A percentile compares a stretch with the other conserved stretches of the same genome.
Conservation (phyloP, 2,797 vertebrate genomes). For the Labroides dimidiatus region DNA sequence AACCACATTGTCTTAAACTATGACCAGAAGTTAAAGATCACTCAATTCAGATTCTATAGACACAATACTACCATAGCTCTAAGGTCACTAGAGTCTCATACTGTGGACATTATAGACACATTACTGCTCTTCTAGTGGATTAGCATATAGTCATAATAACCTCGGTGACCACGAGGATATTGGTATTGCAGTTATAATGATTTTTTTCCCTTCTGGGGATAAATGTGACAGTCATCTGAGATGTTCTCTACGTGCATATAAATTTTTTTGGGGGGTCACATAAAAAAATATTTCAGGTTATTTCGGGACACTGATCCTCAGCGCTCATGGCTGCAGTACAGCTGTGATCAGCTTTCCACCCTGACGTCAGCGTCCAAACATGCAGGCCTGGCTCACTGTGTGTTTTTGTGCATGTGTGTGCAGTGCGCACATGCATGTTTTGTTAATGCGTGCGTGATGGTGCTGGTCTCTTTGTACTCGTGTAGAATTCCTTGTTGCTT, state of each 20-base stretch:
- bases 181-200: background rate
- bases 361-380: constrained; percentile 73
- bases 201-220: constrained; percentile 5
- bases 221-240: constrained; percentile 21
- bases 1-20: background rate
- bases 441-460: constrained; percentile 15
- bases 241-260: constrained; percentile 24
- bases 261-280: constrained; percentile 49
- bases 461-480: background rate
- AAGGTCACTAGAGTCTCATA: background rate
- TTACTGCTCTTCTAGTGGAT: background rate
- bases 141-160: constrained; percentile 2
- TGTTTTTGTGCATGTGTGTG: constrained; percentile 14
- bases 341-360: constrained; percentile 73
- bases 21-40: background rate
- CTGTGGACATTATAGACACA: background rate
- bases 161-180: background rate
- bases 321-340: constrained; percentile 64
- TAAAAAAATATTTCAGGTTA: constrained; percentile 71
- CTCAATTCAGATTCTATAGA: too few relatives aligned
- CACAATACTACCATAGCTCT: constrained; percentile 3
- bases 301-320: constrained; percentile 71
- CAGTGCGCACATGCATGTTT: constrained; percentile 12
- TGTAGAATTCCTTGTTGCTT: constrained; percentile 23
- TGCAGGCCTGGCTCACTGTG: constrained; percentile 50